Conservation (phyloP, 2,113 vertebrate genomes). For the Nerophis lumbriciformis region DNA sequence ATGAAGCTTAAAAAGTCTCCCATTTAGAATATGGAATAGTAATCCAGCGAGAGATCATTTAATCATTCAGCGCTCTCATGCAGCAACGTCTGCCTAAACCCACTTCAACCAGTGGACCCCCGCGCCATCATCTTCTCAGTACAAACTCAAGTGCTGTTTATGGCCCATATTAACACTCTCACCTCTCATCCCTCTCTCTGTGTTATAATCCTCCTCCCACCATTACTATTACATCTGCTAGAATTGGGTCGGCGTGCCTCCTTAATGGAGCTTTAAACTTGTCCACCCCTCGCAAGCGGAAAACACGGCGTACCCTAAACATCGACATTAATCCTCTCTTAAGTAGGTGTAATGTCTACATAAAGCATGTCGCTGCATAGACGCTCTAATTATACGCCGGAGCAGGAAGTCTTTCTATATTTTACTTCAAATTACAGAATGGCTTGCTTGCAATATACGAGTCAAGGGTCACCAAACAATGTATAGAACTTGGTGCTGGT, state of each 20-base stretch:
- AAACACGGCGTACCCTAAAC: constrained; percentile 36
- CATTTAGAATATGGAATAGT: constrained; percentile 80
- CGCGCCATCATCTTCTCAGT: constrained; percentile 5
- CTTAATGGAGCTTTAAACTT: constrained; percentile 62
- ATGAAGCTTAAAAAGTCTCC: constrained; percentile 73
- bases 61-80: constrained; percentile 62
- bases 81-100: constrained; percentile 36
- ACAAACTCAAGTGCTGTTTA: constrained; percentile 37
- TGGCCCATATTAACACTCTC: constrained; percentile 63
- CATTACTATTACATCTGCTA: constrained; percentile 1
- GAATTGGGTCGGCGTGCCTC: constrained; percentile 50
- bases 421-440: constrained; percentile 46
- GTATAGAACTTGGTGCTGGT: background rate
- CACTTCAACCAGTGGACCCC: constrained; percentile 51
- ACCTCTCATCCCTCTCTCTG: constrained; percentile 21
- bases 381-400: constrained; percentile 26
- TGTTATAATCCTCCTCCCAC: constrained; percentile 53
- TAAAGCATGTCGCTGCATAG: constrained; percentile 35
- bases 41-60: constrained; percentile 72
- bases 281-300: constrained; percentile 28
- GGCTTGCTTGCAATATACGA: constrained; percentile 23
- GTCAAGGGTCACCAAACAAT: background rate
- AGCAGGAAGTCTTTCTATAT: background rate
- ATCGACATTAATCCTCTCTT: constrained; percentile 50
- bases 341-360: constrained; percentile 35